Evolutionary conservation across 2,113 vertebrate genomes (phyloP).

Genomic region (Daubentonia madagascariensis): DNA sequence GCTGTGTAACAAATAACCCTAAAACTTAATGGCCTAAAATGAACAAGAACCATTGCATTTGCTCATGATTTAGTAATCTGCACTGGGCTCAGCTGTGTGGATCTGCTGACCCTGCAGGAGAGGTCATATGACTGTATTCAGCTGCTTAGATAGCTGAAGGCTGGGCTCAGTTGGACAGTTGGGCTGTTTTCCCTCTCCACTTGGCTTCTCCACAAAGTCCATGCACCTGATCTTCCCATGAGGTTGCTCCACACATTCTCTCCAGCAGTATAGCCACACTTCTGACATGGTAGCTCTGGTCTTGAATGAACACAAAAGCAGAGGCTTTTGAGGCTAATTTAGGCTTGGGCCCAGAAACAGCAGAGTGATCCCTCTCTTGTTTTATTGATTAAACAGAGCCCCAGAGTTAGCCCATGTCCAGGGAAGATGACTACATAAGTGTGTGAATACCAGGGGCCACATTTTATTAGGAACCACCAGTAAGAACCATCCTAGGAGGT

Average conservation of each 20-base stretch:
- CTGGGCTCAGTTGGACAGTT: not conserved
- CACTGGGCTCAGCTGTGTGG: not conserved
- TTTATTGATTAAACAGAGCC: not conserved
- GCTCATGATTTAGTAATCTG: not conserved
- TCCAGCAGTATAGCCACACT: not conserved
- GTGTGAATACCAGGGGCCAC: not conserved
- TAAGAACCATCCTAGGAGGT: not conserved
- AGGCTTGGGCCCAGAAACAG: not conserved
- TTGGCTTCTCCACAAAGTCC: not conserved
- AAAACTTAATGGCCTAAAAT: not conserved
- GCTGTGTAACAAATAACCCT: not conserved
- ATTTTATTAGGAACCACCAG: too few species aligned
- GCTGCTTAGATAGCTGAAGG: not conserved
- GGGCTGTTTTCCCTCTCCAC: accelerated
- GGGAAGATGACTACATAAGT: accelerated
- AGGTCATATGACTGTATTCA: not conserved
- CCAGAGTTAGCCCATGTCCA: accelerated
- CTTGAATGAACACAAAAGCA: not conserved
- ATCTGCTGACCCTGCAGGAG: not conserved
- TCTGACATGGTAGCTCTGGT: not conserved
- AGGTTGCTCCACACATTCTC: not conserved
- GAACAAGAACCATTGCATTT: not conserved
- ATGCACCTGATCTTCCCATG: accelerated
- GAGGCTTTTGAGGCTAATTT: not conserved
- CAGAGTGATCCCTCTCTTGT: not conserved